Percentiles rank a stretch among this genome's conserved stretches.
Evolutionary conservation across 2,113 vertebrate genomes (phyloP).

Genomic region (Gasterosteus aculeatus): DNA sequence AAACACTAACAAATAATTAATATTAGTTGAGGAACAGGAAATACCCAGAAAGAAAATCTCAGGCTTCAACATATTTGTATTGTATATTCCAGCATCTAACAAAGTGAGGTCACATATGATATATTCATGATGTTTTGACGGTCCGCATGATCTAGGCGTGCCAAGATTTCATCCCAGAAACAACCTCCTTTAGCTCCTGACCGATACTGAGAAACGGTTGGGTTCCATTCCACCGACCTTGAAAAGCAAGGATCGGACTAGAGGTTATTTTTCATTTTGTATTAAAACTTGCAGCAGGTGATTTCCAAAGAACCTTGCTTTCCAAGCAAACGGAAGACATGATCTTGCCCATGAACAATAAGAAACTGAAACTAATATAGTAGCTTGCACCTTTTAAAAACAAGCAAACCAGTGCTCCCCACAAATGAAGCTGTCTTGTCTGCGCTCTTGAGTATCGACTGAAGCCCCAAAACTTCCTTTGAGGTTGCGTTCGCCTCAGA

Average conservation of each 20-base stretch:
- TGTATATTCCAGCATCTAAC: conserved; percentile 25
- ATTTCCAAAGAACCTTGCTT: not conserved
- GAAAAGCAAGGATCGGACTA: not conserved
- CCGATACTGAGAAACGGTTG: not conserved
- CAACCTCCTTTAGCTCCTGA: conserved; percentile 2
- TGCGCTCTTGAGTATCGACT: conserved; percentile 14
- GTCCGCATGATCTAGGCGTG: conserved; percentile 45
- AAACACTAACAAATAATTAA: no score
- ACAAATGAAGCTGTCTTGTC: not conserved
- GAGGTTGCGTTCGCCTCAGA: conserved; percentile 22
- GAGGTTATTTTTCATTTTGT: not conserved
- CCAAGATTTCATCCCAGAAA: conserved; percentile 46
- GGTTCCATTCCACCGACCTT: conserved; percentile 11
- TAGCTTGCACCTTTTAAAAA: conserved; percentile 13
- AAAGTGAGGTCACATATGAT: conserved; percentile 34
- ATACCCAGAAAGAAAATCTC: not conserved
- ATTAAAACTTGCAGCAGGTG: not conserved
- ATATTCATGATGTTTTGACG: conserved; percentile 55
- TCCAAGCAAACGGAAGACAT: not conserved
- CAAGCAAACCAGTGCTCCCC: conserved; percentile 4
- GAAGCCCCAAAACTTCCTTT: conserved; percentile 45
- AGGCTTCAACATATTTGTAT: not conserved
- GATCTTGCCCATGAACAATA: conserved; percentile 44
- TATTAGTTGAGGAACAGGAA: no score
- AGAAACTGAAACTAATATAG: conserved; percentile 3